Evolutionary conservation across 2,888 invertebrate species (phyloP), one percentile per base, ranked within the genome.

Genomic region (Thecocarcelia acutangulata): DNA sequence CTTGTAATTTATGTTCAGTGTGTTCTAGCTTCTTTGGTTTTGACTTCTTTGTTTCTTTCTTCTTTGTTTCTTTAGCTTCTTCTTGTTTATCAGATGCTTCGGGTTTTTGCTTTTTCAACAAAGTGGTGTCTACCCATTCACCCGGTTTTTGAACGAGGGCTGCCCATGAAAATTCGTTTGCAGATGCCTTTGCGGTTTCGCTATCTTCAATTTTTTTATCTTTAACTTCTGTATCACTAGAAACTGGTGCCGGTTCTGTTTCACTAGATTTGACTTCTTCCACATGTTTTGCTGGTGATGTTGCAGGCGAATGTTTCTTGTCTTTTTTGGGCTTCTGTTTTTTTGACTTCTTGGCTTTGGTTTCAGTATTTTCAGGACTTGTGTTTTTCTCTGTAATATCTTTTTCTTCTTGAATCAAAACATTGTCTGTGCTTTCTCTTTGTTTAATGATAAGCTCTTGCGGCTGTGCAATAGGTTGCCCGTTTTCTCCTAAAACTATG

Each of bases 401-500:
- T 21, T 46, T 37, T 15, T 21, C 24, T 54, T 59, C 48, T 21
- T 28, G 40, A 2, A n/a, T 44, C 8, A 11, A 11, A 66, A 28
- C n/a, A 40, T 59, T 13, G 21, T 54, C 52, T 4, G 42, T 19
- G 37, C 2, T 37, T 17, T 44, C 52, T 15, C n/a, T 1, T 15
- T 59, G 42, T 8, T 42, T 15, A 13, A n/a, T 5, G n/a, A n/a
- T 17, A 52, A 19, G 15, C 13, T 44, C 1, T 13, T 58, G 8
- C 8, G 40, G 11, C 19, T 9, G 11, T 42, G 63, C 64, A 15
- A 72, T 13, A 17, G 72, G 64, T 66, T 64, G 33, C 4, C 48
- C 75, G 46, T 63, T 64, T 5, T 83, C 87, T 85, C 92, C 92
- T 17, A 93, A 93, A 8, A 95, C 91, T 42, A 95, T 93, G 89